Base-by-base conservation (phyloP, 2,888 invertebrate species). In the Rhodophaea formosa region DNA sequence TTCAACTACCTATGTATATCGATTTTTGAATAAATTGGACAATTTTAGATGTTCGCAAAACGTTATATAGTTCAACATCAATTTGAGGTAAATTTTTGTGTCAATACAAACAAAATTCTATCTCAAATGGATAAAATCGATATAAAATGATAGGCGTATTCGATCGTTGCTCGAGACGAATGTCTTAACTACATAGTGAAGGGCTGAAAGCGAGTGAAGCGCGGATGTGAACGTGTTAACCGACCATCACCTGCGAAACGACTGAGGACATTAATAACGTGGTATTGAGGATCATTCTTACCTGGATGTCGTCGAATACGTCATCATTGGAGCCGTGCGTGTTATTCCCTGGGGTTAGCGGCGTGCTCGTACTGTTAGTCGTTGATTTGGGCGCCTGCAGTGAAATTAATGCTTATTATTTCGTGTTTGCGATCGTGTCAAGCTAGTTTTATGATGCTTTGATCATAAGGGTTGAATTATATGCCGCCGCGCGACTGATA, bases 211-310 rank as follows among this genome's bases (percentile, higher is more conserved):
- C 84, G 71, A 76, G 66, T 70, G 54, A 86, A 86, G 86, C 82
- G 72, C 81, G 77, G 79, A 86, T 87, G 89, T 89, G 90, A 90
- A 88, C 90, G 89, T 88, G 89, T 90, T 87, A 89, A 78, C 82
- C 77, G 71, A 81, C 89, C 90, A 79, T 82, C 89, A 90, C 90
- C 90, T 79, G 81, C 67, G 76, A 75, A 77, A 66, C 64, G 64
- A 64, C 66, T 66, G 67, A 64, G 64, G 65, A 62, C 60, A 56
- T 59, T 61, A 68, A 60, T 63, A 63, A 64, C 44, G 66, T 68
- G 65, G 56, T 66, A 66, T 47, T 39, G 56, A 57, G 59, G 59
- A 56, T 51, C 63, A 63, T n/a, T 23, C 77, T 82, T 76, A 92
- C 92, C 91, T 90, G 91, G 59, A 88, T 87, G 62, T 88, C 86